Percentiles rank a stretch among this genome's conserved stretches.
These are phyloP conservation scores for Axinella damicornis DNA, from an alignment of 37 sponge, comb jelly and placozoan species.

Conservation along the genomic window DNA sequence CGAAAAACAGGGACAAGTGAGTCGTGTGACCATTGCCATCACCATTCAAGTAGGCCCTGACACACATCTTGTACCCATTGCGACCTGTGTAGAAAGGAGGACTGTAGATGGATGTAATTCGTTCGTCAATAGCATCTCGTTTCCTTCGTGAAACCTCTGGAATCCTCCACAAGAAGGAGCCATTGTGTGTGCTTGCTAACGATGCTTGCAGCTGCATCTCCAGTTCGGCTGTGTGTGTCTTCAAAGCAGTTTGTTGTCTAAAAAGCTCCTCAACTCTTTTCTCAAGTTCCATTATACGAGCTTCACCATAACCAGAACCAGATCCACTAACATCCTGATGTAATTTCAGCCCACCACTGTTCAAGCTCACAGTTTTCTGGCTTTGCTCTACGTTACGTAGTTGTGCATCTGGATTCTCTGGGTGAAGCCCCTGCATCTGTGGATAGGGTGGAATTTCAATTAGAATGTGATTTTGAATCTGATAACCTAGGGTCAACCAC, in stretches of 20 bases:
- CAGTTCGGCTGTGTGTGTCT: conserved; percentile 56
- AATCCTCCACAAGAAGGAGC: conserved; percentile 72
- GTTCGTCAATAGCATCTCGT: conserved; percentile 74
- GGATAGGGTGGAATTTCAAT: too few relatives aligned
- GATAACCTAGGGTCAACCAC: too few relatives aligned
- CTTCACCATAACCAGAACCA: too few relatives aligned
- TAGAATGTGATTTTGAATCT: too few relatives aligned
- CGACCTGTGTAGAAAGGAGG: conserved; percentile 73
- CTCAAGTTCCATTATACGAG: conserved; percentile 40
- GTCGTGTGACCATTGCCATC: conserved; percentile 69
- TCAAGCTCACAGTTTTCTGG: too few relatives aligned
- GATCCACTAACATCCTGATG: too few relatives aligned
- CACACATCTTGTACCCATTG: conserved; percentile 86
- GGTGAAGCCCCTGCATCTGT: too few relatives aligned
- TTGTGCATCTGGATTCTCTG: too few relatives aligned
- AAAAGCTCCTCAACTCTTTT: conserved; percentile 47
- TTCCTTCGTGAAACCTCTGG: conserved; percentile 71
- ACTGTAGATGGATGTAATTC: conserved; percentile 80
- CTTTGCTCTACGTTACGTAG: too few relatives aligned
- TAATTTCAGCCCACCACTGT: too few relatives aligned
- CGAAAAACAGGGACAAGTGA: conserved; percentile 73
- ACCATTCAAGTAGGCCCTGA: conserved; percentile 74
- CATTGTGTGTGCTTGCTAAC: conserved; percentile 72
- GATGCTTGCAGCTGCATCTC: conserved; percentile 79
- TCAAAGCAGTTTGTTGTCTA: conserved; percentile 30